Evolutionary conservation across 1,140 invertebrate species (phyloP).

Genomic region (Chrysoperla carnea): DNA sequence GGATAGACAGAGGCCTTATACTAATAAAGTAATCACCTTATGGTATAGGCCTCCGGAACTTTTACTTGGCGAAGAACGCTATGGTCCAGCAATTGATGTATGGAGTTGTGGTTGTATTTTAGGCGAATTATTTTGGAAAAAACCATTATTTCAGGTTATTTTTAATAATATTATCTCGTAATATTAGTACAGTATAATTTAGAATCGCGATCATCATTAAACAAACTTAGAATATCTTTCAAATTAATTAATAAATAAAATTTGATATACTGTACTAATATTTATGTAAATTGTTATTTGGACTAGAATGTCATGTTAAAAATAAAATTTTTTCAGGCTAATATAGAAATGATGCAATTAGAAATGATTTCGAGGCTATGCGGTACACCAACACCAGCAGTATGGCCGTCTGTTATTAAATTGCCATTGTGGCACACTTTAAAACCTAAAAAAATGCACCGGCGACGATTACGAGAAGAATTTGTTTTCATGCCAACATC

Average conservation of each 20-base stretch:
- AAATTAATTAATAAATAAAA: neutral
- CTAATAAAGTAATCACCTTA: slow-evolving; percentile 96
- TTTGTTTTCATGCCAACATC: slow-evolving; percentile 77
- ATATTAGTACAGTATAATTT: neutral
- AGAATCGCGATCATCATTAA: neutral
- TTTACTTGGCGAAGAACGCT: slow-evolving; percentile 91
- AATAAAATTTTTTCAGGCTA: slow-evolving; percentile 41
- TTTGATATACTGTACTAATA: too few relatives aligned
- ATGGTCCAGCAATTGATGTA: slow-evolving; percentile 95
- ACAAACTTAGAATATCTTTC: neutral
- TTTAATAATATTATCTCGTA: neutral
- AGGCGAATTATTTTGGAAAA: slow-evolving; percentile 91
- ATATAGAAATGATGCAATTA: slow-evolving; percentile 82
- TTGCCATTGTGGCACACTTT: slow-evolving; percentile 83
- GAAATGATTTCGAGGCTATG: slow-evolving; percentile 91
- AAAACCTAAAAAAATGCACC: slow-evolving; percentile 80
- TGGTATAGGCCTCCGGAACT: slow-evolving; percentile 74
- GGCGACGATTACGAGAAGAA: slow-evolving; percentile 78
- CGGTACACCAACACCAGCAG: slow-evolving; percentile 90
- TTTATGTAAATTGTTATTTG: neutral
- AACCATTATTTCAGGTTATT: slow-evolving; percentile 82
- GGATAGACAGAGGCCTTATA: slow-evolving; percentile 89
- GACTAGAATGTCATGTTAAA: neutral
- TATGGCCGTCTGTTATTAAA: slow-evolving; percentile 94
- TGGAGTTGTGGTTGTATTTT: slow-evolving; percentile 99